Evolutionary conservation across 1,140 invertebrate species (phyloP), one percentile per base, ranked within the genome.

Genomic region (Scylla paramamosain): DNA sequence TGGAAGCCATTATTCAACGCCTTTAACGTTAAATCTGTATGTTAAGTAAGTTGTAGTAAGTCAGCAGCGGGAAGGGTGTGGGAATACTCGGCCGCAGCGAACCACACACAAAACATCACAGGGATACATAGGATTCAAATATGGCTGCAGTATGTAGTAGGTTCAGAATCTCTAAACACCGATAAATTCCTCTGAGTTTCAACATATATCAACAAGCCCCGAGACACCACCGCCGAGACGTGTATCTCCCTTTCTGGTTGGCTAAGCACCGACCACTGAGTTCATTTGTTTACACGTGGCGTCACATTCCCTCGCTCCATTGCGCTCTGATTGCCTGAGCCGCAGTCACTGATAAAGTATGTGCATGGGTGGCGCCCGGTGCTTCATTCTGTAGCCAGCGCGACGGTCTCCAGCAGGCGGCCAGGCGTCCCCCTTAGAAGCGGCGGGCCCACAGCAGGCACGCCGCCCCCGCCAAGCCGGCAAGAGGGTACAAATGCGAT

Each of bases 381-480:
- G 20, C 20, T n/a, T 12, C 67, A 77, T 77, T 25, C 67, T 77
- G 67, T 28, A 16, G 48, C 39, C 45, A 46, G 39, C 28, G 88
- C 45, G 45, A 25, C 88, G n/a, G 16, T 20, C 45, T 52, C 45
- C 39, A 28, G 32, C 10, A 48, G 29, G 31, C 29, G 29, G 31
- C 32, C 32, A 88, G 31, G 86, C 86, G 86, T 90, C 12, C 32
- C 45, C 31, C 52, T 93, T 82, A 93, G 92, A 93, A 93, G 91
- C 82, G 29, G 83, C 28, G 83, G 29, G 48, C 83, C 45, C 83
- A 20, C 4, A 93, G 45, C 28, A 92, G 32, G 82, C 20, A 46
- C 83, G 77, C 83, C 46, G 29, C 45, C 12, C 48, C 28, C 83
- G 52, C 28, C 16, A 93, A 20, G 7, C 28, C n/a, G 20, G 52